Evolutionary conservation across 2,888 invertebrate genomes (phyloP), one percentile per base, ranked within the genome.

Genomic region (Iphiclides podalirius): DNA sequence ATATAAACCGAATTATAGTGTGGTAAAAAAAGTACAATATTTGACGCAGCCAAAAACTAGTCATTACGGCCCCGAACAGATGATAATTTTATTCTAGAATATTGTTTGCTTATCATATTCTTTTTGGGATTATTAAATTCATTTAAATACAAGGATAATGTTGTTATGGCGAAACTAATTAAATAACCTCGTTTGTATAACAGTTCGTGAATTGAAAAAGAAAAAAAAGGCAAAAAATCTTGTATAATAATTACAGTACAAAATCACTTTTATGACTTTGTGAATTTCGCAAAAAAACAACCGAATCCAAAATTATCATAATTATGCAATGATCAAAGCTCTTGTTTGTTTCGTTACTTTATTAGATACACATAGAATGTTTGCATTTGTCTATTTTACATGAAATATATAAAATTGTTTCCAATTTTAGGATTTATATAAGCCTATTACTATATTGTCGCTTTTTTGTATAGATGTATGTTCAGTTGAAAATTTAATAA

Each of bases 181-280:
- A 42, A 38, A 38, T 41, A 33, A 31, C 33, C 47, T 28, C 35
- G 28, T 42, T 48, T 43, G 48, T 48, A 43, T 7, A 43, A 43
- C 38, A 38, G 33, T 38, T 7, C 33, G 23, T 33, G 17, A 37
- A 48, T 12, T 42, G 11, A 47, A 33, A 6, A 37, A 7, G 31
- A 31, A 39, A 4, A n/a, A 20, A 37, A 41, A 14, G n/a, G 20
- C 28, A 47, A 38, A 45, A 31, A 37, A 42, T 20, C 14, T 20
- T 48, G 48, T 47, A 41, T 41, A 31, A 42, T 48, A 41, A 48
- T 31, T 31, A 42, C 37, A 37, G 17, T 36, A 48, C 48, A 48
- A 42, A 48, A 48, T 9, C 37, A 48, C 41, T 28, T 42, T 48
- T 42, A 48, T 9, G 42, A 42, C 20, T 33, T 16, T 31, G 31